Percentiles rank a stretch among this genome's conserved stretches.
Conservation (phyloP, 2,113 vertebrate species). For the Myotis lucifugus region DNA sequence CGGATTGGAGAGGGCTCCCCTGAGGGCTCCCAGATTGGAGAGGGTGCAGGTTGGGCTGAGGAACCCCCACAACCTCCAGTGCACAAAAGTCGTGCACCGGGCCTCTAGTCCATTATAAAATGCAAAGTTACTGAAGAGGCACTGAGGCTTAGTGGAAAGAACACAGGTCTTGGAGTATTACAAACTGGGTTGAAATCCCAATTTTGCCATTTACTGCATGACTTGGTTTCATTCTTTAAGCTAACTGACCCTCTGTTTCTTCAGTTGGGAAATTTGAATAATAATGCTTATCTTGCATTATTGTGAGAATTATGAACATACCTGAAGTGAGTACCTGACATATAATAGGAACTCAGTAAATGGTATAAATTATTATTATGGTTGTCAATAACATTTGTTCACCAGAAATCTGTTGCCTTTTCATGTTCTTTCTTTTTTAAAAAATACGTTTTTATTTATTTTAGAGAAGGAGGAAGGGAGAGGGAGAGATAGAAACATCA, state of each 20-base stretch:
- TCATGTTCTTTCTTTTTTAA: neutral
- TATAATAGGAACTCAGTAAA: neutral
- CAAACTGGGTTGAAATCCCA: neutral
- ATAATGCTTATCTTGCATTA: neutral
- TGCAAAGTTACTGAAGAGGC: neutral
- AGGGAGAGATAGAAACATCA: too few species aligned
- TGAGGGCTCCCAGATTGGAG: too few species aligned
- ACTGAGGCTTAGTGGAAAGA: neutral
- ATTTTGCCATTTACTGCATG: neutral
- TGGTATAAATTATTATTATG: neutral
- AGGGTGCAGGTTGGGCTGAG: too few species aligned
- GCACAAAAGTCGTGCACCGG: too few species aligned
- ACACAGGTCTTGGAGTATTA: neutral
- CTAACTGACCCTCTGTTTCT: neutral
- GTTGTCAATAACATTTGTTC: neutral
- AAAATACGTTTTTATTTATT: too few species aligned
- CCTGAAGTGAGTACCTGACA: neutral
- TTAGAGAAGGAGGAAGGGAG: too few species aligned
- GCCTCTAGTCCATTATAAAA: neutral
- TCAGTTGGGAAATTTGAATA: neutral
- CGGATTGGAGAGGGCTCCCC: too few species aligned
- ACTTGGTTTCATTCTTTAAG: neutral
- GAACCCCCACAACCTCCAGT: too few species aligned
- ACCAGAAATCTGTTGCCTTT: slow-evolving; percentile 1
- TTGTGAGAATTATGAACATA: neutral